A percentile compares a stretch with the other conserved stretches of the same genome.
These are phyloP conservation scores for Ivindomyrus marchei DNA, from an alignment of 2,113 vertebrate species.

Conservation along the genomic window DNA sequence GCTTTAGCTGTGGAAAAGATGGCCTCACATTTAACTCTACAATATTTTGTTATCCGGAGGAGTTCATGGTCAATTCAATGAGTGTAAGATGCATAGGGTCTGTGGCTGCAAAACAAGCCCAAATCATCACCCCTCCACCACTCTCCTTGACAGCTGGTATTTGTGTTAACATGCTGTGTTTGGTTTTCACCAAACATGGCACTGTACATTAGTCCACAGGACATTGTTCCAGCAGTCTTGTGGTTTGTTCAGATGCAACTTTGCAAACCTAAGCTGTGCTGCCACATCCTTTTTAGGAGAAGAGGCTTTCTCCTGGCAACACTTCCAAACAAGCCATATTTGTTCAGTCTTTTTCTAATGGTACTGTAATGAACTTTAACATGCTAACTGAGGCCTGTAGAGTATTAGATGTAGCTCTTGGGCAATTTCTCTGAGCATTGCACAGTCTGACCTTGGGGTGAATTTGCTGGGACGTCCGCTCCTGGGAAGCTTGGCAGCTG, in stretches of 20 bases:
- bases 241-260: neutral
- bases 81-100: too few species aligned
- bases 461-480: neutral
- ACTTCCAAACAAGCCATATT: neutral
- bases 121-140: too few species aligned
- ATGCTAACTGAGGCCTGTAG: neutral
- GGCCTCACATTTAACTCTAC: too few species aligned
- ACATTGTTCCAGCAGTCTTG: neutral
- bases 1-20: too few species aligned
- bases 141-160: too few species aligned
- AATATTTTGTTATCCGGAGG: too few species aligned
- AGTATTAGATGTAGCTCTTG: neutral
- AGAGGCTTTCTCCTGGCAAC: neutral
- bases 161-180: too few species aligned
- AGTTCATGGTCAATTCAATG: too few species aligned
- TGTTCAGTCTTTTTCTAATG: neutral
- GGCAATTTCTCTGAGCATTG: too few species aligned
- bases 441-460: neutral
- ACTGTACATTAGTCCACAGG: neutral
- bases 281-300: neutral
- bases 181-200: neutral
- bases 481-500: neutral
- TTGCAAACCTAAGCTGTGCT: neutral
- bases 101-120: too few species aligned
- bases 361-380: neutral